Evolutionary conservation across 2,888 invertebrate genomes (phyloP), one percentile per base, ranked within the genome.

Genomic region (Drosophila subquinaria): DNA sequence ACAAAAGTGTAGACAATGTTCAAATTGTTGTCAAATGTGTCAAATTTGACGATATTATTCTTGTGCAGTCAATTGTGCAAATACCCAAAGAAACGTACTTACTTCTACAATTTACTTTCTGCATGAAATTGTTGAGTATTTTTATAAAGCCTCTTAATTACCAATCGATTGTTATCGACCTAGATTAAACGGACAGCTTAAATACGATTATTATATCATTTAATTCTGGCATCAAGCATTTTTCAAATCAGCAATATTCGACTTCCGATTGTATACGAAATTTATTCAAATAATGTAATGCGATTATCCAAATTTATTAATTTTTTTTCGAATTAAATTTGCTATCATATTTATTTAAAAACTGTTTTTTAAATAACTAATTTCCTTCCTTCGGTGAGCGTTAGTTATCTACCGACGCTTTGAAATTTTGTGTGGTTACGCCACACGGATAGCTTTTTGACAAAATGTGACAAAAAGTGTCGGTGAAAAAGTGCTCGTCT

Each of bases 21-120:
- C 50, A 63, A 69, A 59, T 45, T 45, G 40, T 35, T 65, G 47
- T 47, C 48, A 62, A 59, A 69, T 60, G 55, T 72, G 72, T 63
- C 73, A 62, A 62, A 62, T 63, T 73, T 69, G 57, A 69, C 47
- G 45, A 64, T 55, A 64, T 73, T 73, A 64, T 69, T 59, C 35
- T 50, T 69, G 73, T 23, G 20, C 57, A 73, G n/a, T 20, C 61
- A 72, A 23, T 56, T 61, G 67, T 56, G 42, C 17, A 33, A 45
- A n/a, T 38, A 38, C 36, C 40, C 40, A 43, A 65, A 64, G n/a
- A 33, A 33, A 52, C 11, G 15, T 6, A 43, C 20, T 42, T 42
- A 10, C 2, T 11, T 42, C 10, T 20, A 11, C 5, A 20, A 43
- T 20, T 20, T 20, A 43, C 5, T 20, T 0, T 20, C 5, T 42